Evolutionary conservation across 2,113 vertebrate genomes (phyloP).

Genomic region (Heteronetta atricapilla): DNA sequence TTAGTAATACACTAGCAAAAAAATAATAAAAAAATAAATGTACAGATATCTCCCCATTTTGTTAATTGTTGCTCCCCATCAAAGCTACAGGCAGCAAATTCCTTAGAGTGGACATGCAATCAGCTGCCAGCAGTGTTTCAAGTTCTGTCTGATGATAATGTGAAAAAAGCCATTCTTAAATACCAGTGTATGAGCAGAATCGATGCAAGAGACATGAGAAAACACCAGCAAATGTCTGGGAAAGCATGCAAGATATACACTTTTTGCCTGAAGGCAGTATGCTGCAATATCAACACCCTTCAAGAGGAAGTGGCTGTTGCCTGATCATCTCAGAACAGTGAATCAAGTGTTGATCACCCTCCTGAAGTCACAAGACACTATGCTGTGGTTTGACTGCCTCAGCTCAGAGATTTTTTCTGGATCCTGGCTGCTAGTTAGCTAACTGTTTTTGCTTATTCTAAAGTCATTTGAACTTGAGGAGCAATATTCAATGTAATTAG

Average conservation of each 20-base stretch:
- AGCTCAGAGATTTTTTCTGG: neutral
- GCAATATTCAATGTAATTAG: neutral
- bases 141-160: neutral
- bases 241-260: neutral
- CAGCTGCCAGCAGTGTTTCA: neutral
- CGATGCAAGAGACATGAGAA: neutral
- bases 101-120: accelerated
- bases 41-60: neutral
- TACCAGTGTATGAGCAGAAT: neutral
- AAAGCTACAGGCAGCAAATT: neutral
- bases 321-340: neutral
- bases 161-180: neutral
- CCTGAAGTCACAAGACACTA: constrained; percentile 24
- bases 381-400: neutral
- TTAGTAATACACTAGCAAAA: neutral
- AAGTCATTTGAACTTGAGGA: neutral
- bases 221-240: neutral
- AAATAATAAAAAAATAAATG: neutral
- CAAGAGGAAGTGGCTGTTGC: constrained; percentile 30
- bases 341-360: constrained; percentile 28
- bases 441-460: neutral
- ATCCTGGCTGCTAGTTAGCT: neutral
- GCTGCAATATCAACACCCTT: accelerated
- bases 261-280: neutral
- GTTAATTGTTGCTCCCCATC: neutral